These are phyloP conservation scores for Panurus biarmicus DNA, from an alignment of 2,113 vertebrate genomes.

Conservation along the genomic window DNA sequence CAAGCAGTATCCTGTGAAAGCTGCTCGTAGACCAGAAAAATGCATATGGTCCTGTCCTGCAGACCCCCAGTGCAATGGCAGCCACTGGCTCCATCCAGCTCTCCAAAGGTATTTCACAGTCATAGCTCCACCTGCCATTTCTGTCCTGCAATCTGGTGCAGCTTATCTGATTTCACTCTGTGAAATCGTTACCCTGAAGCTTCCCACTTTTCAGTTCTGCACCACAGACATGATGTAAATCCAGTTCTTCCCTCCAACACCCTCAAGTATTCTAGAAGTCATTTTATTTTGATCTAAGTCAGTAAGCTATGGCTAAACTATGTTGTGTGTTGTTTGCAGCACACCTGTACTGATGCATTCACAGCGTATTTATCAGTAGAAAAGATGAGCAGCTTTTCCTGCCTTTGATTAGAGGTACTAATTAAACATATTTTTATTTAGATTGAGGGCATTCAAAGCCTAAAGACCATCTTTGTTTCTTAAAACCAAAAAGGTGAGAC, in stretches of 20 bases:
- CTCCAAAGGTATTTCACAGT: background rate
- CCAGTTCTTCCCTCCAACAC: background rate
- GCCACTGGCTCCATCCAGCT: background rate
- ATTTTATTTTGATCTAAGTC: constrained; percentile 24
- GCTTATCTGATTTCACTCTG: background rate
- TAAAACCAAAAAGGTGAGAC: background rate
- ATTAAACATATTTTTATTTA: constrained; percentile 40
- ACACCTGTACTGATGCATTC: background rate
- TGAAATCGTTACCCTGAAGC: background rate
- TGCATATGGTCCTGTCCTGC: background rate
- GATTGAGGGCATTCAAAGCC: background rate
- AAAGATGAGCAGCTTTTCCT: background rate
- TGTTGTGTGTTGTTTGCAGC: background rate
- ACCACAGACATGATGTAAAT: background rate
- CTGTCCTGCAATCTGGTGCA: background rate
- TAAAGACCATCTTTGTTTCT: background rate
- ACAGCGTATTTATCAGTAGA: background rate
- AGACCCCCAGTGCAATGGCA: background rate
- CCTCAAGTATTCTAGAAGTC: background rate
- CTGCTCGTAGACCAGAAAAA: background rate
- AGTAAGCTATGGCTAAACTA: background rate
- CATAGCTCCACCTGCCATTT: background rate
- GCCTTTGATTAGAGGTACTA: constrained; percentile 23
- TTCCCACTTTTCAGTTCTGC: background rate
- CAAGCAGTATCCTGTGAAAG: background rate